phyloP scores from a whole-genome alignment of 2,888 invertebrate species.

The Ctenicera cuprea region DNA sequence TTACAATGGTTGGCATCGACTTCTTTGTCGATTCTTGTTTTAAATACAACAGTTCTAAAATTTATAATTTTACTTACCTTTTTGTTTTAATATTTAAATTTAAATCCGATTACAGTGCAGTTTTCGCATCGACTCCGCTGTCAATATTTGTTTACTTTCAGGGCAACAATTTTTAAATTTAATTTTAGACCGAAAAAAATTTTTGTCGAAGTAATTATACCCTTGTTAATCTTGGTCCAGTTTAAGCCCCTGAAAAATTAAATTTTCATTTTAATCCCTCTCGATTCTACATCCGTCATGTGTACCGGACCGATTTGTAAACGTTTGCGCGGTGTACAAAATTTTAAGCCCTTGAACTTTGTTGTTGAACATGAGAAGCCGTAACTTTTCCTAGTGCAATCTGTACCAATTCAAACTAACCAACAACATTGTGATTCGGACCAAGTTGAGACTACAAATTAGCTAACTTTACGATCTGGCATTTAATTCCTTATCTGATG shows the following conservation, averaged over 20 bases:
- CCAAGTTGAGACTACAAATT: conserved; percentile 43
- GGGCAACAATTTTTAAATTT: too few species aligned
- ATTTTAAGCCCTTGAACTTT: not conserved
- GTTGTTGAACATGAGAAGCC: not conserved
- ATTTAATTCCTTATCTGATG: conserved; percentile 43
- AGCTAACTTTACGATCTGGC: conserved; percentile 42
- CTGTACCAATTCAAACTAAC: conserved; percentile 23
- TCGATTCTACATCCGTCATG: not conserved
- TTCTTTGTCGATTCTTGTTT: too few species aligned
- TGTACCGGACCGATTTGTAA: not conserved
- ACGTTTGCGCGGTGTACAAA: not conserved
- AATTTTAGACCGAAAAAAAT: too few species aligned
- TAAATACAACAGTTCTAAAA: too few species aligned
- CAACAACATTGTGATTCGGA: conserved; percentile 37
- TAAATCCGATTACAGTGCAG: too few species aligned
- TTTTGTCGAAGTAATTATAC: too few species aligned
- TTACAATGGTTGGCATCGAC: too few species aligned
- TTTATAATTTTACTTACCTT: too few species aligned
- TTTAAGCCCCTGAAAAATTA: not conserved
- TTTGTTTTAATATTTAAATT: too few species aligned
- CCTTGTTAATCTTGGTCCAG: not conserved
- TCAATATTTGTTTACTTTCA: too few species aligned
- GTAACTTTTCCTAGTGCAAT: conserved; percentile 11
- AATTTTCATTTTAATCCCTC: not conserved
- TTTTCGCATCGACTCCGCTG: too few species aligned